These are phyloP conservation scores for Polietes domitor DNA, from an alignment of 2,888 invertebrate species.

Conservation along the genomic window DNA sequence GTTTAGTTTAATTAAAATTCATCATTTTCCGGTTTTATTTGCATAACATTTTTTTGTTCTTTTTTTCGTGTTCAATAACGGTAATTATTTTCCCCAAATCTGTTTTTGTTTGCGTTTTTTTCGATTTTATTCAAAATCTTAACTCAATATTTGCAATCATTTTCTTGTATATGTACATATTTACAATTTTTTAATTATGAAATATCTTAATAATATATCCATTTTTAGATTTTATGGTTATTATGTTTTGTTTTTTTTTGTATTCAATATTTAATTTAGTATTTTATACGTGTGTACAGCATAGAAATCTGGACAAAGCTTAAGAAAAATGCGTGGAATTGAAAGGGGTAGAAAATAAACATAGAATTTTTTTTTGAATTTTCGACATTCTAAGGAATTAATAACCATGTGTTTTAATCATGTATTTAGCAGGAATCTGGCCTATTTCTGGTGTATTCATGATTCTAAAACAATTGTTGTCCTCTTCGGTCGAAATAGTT, in stretches of 20 bases:
- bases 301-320: not conserved
- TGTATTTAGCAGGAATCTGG: too few species aligned
- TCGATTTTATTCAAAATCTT: not conserved
- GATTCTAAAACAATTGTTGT: too few species aligned
- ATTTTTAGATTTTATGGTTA: not conserved
- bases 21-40: constrained; percentile 1
- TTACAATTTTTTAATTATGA: constrained; percentile 14
- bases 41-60: constrained; percentile 26
- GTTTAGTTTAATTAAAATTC: not conserved
- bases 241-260: not conserved
- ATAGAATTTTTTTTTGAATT: too few species aligned
- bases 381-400: too few species aligned
- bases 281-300: not conserved
- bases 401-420: too few species aligned
- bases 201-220: not conserved
- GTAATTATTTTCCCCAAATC: constrained; percentile 56
- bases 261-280: not conserved
- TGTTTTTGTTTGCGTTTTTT: not conserved
- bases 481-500: too few species aligned
- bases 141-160: not conserved
- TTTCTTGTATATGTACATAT: constrained; percentile 46
- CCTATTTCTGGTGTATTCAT: too few species aligned
- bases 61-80: constrained; percentile 39
- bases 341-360: not conserved
- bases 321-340: not conserved